Percentiles rank a stretch among this genome's conserved stretches.
phyloP scores from a whole-genome alignment of 2,113 vertebrate species.

The Mobula hypostoma region DNA sequence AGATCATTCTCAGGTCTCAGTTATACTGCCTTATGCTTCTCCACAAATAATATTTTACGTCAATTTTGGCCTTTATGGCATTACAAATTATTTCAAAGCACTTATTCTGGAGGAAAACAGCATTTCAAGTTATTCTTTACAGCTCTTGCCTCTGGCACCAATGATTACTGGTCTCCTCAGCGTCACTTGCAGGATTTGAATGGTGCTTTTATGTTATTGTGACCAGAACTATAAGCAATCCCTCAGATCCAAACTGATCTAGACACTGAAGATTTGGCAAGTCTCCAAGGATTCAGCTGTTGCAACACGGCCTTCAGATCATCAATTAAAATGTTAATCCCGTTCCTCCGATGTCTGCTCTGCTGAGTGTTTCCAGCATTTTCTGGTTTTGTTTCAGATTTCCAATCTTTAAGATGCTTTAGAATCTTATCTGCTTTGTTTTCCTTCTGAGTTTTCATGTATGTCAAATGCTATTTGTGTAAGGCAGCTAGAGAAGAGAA shows the following conservation, averaged over 20 bases:
- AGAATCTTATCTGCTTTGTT: neutral
- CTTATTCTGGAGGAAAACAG: neutral
- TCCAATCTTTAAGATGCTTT: too few species aligned
- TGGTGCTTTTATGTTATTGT: neutral
- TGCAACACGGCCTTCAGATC: neutral
- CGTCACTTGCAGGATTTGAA: neutral
- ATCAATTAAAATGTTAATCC: too few species aligned
- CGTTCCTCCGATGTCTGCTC: too few species aligned
- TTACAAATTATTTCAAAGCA: neutral
- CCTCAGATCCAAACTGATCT: neutral
- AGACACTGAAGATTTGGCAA: neutral
- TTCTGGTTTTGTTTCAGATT: too few species aligned
- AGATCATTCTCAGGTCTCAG: too few species aligned
- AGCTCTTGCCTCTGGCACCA: neutral
- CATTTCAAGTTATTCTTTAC: neutral
- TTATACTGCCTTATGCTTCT: neutral
- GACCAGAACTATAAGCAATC: neutral
- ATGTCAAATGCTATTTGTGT: neutral
- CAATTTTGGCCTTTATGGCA: neutral
- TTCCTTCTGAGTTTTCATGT: neutral
- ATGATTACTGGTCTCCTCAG: neutral
- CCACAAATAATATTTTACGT: neutral
- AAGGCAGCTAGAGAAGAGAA: neutral
- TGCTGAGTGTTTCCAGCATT: too few species aligned
- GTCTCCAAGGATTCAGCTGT: neutral